Conservation (phyloP, 2,113 vertebrate genomes). For the Melanerpes aurifrons region DNA sequence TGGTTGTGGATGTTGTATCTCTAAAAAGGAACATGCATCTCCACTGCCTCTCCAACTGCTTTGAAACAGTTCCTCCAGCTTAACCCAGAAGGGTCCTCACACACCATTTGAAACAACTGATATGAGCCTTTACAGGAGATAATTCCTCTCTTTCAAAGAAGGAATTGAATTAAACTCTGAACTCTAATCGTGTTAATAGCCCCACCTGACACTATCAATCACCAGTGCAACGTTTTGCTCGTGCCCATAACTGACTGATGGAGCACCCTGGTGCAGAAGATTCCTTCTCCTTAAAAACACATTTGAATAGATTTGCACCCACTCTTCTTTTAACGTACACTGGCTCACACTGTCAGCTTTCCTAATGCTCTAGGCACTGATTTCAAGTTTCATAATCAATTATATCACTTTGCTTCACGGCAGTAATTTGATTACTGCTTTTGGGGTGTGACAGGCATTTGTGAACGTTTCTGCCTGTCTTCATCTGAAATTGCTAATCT, state of each 20-base stretch:
- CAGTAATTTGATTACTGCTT: slow-evolving; percentile 62
- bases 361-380: slow-evolving; percentile 16
- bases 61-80: not conserved
- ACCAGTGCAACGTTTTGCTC: not conserved
- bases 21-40: not conserved
- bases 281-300: slow-evolving; percentile 16
- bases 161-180: slow-evolving; percentile 47
- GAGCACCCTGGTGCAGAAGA: not conserved
- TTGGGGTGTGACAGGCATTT: slow-evolving; percentile 50
- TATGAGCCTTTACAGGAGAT: not conserved
- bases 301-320: slow-evolving; percentile 23
- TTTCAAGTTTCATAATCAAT: slow-evolving; percentile 60
- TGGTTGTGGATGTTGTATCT: not conserved
- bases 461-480: slow-evolving; percentile 37
- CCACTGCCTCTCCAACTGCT: not conserved
- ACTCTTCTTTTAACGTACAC: not conserved
- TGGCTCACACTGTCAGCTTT: not conserved
- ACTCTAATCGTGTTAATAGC: slow-evolving; percentile 40
- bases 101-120: not conserved
- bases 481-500: slow-evolving; percentile 58
- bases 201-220: slow-evolving; percentile 10
- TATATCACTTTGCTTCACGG: not conserved
- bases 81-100: not conserved
- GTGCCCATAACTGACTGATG: slow-evolving; percentile 5
- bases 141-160: slow-evolving; percentile 28